These are phyloP conservation scores for Phaethornis superciliosus DNA, from an alignment of 2,113 vertebrate species.

Conservation along the genomic window DNA sequence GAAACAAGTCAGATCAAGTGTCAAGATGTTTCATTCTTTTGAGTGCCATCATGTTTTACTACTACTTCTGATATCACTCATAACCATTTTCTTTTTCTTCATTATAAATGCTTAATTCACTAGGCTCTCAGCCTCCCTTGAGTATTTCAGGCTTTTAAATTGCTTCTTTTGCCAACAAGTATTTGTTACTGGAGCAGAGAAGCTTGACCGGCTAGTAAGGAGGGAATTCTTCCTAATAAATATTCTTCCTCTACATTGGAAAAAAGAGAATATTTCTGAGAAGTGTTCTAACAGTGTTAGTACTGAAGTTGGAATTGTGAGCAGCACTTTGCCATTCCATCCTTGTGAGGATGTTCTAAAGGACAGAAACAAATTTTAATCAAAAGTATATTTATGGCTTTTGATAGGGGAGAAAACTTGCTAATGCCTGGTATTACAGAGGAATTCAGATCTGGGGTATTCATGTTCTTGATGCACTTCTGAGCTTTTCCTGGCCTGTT, in stretches of 20 bases:
- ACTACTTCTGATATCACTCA: neutral
- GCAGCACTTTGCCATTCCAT: neutral
- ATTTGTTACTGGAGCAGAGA: constrained; percentile 9
- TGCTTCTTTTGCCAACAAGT: neutral
- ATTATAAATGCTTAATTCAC: constrained; percentile 11
- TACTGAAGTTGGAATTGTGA: neutral
- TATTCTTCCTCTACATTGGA: neutral
- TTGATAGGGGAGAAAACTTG: neutral
- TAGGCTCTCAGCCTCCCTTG: neutral
- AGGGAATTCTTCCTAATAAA: neutral
- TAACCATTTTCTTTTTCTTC: constrained; percentile 12
- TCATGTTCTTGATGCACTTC: neutral
- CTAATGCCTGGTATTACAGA: neutral
- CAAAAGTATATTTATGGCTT: neutral
- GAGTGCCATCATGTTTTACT: constrained; percentile 4
- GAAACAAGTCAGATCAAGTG: neutral
- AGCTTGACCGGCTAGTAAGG: neutral
- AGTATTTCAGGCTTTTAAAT: neutral
- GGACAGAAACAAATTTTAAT: neutral
- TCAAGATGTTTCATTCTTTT: neutral
- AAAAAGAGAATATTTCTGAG: neutral
- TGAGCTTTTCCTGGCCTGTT: neutral
- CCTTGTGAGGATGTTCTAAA: neutral
- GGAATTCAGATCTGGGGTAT: neutral
- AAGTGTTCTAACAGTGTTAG: neutral